Evolutionary conservation across 2,888 invertebrate genomes (phyloP).

Genomic region (Lasioglossum oenotherae): DNA sequence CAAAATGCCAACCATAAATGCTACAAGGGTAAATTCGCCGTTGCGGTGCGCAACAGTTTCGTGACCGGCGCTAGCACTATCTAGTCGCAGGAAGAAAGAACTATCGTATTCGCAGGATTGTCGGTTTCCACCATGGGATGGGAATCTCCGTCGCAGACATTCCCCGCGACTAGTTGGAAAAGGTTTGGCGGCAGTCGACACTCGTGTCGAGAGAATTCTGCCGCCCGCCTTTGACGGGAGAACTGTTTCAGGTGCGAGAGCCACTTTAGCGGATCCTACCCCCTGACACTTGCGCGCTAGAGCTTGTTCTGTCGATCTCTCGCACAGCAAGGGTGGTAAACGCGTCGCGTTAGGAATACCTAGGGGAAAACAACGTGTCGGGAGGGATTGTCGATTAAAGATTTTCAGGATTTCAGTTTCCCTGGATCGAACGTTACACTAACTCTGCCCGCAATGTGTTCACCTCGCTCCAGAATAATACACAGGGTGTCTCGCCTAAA

Average conservation of each 20-base stretch:
- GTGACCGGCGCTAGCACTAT: not conserved
- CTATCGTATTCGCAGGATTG: not conserved
- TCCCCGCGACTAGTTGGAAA: constrained; percentile 17
- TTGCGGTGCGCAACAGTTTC: not conserved
- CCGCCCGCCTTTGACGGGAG: constrained; percentile 44
- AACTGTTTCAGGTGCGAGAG: constrained; percentile 50
- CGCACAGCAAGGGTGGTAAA: not conserved
- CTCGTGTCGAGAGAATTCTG: constrained; percentile 36
- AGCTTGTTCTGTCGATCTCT: constrained; percentile 11
- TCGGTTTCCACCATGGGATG: constrained; percentile 6
- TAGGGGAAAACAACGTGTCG: not conserved
- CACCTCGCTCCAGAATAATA: not conserved
- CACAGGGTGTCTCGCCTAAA: not conserved
- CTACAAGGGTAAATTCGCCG: not conserved
- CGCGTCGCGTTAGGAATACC: not conserved
- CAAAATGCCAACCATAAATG: too few species aligned
- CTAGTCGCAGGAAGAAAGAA: not conserved
- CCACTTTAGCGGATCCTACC: constrained; percentile 41
- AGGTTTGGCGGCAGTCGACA: constrained; percentile 30
- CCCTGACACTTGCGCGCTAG: constrained; percentile 14
- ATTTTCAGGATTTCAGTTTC: not conserved
- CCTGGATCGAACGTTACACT: not conserved
- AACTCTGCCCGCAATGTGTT: not conserved
- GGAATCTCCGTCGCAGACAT: constrained; percentile 16
- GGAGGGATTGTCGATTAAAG: not conserved